These are phyloP conservation scores for Sesamia inferens DNA, from an alignment of 2,888 invertebrate species.

Conservation along the genomic window DNA sequence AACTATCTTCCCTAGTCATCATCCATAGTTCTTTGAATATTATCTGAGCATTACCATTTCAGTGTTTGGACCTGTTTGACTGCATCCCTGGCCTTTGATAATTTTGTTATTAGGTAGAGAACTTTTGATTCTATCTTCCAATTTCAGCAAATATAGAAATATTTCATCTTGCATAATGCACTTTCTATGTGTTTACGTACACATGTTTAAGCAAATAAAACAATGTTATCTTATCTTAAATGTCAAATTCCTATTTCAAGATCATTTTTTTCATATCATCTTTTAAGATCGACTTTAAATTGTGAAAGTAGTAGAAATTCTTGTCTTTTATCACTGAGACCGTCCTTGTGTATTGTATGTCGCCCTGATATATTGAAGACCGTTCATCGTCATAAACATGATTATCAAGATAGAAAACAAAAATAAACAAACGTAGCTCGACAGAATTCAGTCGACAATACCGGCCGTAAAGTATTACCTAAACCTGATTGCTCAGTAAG, in stretches of 20 bases:
- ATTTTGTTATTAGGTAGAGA: background rate
- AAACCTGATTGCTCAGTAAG: no score
- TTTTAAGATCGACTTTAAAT: background rate
- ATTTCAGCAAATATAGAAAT: background rate
- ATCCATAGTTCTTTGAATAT: background rate
- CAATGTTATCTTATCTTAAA: background rate
- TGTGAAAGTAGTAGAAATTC: background rate
- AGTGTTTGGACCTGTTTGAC: background rate
- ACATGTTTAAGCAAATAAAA: no score
- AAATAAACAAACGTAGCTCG: no score
- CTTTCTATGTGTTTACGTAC: no score
- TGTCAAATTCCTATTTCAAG: background rate
- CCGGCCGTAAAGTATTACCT: no score
- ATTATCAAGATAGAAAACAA: no score
- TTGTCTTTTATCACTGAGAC: background rate
- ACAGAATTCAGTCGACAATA: no score
- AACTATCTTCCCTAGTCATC: no score
- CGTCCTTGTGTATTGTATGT: background rate
- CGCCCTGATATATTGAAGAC: no score
- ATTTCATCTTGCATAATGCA: background rate
- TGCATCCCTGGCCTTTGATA: no score
- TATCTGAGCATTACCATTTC: background rate
- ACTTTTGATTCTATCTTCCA: background rate
- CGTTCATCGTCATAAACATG: no score
- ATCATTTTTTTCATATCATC: background rate